Percentiles rank a stretch among this genome's conserved stretches.
Conservation (phyloP, 2,113 vertebrate species). For the Macrotus californicus region DNA sequence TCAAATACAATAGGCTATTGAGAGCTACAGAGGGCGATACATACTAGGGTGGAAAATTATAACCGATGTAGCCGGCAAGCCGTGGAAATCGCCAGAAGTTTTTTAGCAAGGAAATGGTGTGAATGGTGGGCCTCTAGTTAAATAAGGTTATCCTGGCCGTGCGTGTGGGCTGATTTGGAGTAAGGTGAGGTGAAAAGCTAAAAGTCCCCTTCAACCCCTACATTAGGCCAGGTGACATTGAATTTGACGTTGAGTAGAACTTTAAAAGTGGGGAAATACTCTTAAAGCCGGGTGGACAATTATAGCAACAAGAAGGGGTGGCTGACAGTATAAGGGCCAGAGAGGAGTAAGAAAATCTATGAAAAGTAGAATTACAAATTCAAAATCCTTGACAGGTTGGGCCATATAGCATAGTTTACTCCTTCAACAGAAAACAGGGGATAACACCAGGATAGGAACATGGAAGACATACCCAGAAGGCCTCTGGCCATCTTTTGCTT, state of each 20-base stretch:
- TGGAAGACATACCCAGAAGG: background rate
- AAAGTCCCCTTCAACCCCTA: background rate
- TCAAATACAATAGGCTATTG: background rate
- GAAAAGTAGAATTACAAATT: background rate
- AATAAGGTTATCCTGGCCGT: background rate
- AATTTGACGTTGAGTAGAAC: background rate
- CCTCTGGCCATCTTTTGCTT: background rate
- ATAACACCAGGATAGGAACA: background rate
- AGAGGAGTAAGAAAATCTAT: background rate
- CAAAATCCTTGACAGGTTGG: background rate
- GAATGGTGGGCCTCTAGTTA: background rate
- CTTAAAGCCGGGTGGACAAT: background rate
- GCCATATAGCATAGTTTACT: background rate
- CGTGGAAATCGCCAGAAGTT: accelerated
- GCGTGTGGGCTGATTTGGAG: background rate
- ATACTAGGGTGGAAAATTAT: background rate
- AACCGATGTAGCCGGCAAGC: background rate
- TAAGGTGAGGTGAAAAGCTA: background rate
- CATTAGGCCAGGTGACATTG: background rate
- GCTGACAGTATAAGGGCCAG: background rate
- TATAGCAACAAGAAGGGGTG: background rate
- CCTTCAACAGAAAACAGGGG: background rate
- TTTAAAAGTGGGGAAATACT: background rate
- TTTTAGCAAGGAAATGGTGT: background rate
- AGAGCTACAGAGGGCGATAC: background rate